Evolutionary conservation across 2,113 vertebrate species (phyloP).

Genomic region (Silurus meridionalis): DNA sequence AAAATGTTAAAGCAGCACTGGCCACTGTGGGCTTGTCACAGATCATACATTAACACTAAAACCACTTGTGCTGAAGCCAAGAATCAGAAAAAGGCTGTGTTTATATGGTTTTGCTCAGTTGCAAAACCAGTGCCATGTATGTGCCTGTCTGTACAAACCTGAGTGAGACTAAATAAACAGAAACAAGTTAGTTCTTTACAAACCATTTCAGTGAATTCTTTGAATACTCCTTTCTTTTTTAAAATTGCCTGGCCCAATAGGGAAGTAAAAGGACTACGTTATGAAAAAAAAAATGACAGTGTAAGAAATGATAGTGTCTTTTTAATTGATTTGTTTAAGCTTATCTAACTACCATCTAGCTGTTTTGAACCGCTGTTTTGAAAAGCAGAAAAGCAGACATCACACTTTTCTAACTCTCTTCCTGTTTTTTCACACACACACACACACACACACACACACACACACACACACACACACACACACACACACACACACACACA

Average conservation of each 20-base stretch:
- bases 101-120: conserved; percentile 17
- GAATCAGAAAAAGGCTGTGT: neutral
- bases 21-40: neutral
- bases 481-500: neutral
- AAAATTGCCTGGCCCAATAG: neutral
- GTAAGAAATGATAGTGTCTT: neutral
- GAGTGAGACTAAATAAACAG: conserved; percentile 38
- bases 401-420: neutral
- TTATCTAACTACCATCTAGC: neutral
- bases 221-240: conserved; percentile 30
- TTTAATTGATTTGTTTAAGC: neutral
- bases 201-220: conserved; percentile 35
- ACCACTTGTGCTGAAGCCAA: conserved; percentile 11
- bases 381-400: neutral
- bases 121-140: conserved; percentile 16
- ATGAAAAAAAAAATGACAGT: conserved; percentile 29
- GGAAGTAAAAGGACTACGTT: neutral
- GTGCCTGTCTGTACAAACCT: conserved; percentile 19
- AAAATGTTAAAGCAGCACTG: neutral
- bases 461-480: neutral
- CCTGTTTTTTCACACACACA: neutral
- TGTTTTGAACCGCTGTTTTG: neutral
- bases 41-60: conserved; percentile 15
- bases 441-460: neutral
- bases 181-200: conserved; percentile 14